These are phyloP conservation scores for Sminthopsis crassicaudata DNA, from an alignment of 2,113 vertebrate genomes.

Conservation along the genomic window DNA sequence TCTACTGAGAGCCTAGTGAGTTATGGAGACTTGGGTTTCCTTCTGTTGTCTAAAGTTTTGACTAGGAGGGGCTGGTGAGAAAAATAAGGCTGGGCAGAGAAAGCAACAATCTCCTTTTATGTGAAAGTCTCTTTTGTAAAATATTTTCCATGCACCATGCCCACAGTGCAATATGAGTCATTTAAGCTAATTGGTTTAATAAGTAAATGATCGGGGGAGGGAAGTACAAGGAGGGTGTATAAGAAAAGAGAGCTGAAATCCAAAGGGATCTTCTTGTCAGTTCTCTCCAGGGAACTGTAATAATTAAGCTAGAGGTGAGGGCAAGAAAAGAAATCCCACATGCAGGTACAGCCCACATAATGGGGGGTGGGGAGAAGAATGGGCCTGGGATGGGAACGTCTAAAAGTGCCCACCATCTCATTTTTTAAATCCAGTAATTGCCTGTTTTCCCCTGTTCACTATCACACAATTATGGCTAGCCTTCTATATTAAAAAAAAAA, in stretches of 20 bases:
- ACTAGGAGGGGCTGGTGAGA: background rate
- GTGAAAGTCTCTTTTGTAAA: constrained; percentile 45
- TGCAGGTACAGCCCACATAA: background rate
- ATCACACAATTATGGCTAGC: background rate
- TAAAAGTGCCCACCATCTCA: background rate
- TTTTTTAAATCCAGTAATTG: background rate
- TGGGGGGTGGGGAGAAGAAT: background rate
- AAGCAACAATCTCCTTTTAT: constrained; percentile 52
- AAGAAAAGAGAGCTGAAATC: background rate
- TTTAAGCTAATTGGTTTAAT: constrained; percentile 74
- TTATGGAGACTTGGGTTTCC: constrained; percentile 40
- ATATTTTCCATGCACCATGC: constrained; percentile 63
- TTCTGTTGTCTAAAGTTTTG: constrained; percentile 1
- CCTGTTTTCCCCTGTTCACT: background rate
- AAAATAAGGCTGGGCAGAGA: background rate
- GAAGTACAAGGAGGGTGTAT: constrained; percentile 14
- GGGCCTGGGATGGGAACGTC: background rate
- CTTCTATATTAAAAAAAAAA: constrained; percentile 5
- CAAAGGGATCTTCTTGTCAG: constrained; percentile 11
- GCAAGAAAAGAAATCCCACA: background rate
- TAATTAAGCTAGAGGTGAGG: constrained; percentile 14
- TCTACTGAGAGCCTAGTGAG: background rate
- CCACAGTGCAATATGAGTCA: constrained; percentile 71
- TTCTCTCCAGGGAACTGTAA: constrained; percentile 54
- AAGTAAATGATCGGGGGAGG: constrained; percentile 60